Base-by-base conservation (phyloP, 2,113 vertebrate genomes). In the Serilophus lunatus region DNA sequence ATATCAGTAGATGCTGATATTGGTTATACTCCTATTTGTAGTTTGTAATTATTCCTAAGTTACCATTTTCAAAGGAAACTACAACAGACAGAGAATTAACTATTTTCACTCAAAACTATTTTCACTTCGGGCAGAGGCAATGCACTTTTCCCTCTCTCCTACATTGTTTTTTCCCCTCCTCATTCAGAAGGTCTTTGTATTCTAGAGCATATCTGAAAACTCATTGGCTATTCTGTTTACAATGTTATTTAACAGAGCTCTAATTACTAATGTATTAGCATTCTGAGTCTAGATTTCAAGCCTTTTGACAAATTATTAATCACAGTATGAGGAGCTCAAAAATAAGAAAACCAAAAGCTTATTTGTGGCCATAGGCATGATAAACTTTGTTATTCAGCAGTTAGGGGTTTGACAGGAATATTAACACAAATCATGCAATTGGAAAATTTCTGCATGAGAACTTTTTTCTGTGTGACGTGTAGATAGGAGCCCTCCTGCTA, bases 231-330 rank as follows among this genome's bases (percentile, higher is more conserved):
- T 86, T 93, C 69, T 68, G 22, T 84, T 86, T 84, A 49, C 35
- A 68, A 0, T 12, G 26, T 18, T 66, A 54, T 86, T 86, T 86
- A 90, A 72, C 60, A 91, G 51, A 94, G n/a, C 18, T 71, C n/a
- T 78, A 88, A 88, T 91, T 92, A 78, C 33, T 51, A 56, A 94
- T 17, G 12, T 44, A 76, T 76, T 80, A 90, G 14, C 25, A 75
- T 87, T 91, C 81, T 59, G 18, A 84, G 57, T 31, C 11, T 12
- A 36, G 47, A 81, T 64, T 81, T 75, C 2, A 13, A 93, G 36
- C 44, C 80, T 88, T 90, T 90, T 95, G 77, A 93, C 64, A 91
- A 94, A 93, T 88, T 93, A 93, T 83, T 93, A 88, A 94, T 91
- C 51, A 88, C 1, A 6, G 61, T 29, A 77, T 28, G 36, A 90